phyloP scores from a whole-genome alignment of 2,797 vertebrate species.

The Melanotaenia nigrans region DNA sequence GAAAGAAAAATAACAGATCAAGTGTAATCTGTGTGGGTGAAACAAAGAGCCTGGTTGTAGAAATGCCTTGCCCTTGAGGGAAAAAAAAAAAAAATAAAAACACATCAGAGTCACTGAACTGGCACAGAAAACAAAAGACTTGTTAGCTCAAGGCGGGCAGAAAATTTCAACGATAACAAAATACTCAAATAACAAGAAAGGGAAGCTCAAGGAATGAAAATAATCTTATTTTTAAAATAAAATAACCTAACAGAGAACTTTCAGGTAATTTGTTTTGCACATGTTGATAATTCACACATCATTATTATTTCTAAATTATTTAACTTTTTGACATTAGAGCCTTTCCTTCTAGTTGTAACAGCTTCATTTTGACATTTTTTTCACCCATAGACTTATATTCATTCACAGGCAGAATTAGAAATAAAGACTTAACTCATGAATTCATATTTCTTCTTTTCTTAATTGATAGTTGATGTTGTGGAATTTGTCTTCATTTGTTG shows the following conservation, averaged over 20 bases:
- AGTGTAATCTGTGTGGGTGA: constrained; percentile 39
- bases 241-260: constrained; percentile 2
- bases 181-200: constrained; percentile 45
- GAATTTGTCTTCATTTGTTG: neutral
- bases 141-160: constrained; percentile 32
- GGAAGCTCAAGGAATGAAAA: constrained; percentile 17
- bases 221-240: constrained; percentile 3
- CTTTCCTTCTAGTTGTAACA: neutral
- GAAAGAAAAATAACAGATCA: constrained; percentile 3
- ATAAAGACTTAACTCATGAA: neutral
- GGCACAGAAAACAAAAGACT: constrained; percentile 46
- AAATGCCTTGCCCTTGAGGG: constrained; percentile 15
- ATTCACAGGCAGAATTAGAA: neutral
- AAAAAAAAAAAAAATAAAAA: neutral
- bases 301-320: neutral
- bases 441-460: neutral
- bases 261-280: neutral
- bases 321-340: constrained; percentile 3
- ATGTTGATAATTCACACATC: neutral
- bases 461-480: neutral
- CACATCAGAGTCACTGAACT: constrained; percentile 47
- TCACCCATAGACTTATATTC: neutral
- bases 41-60: constrained; percentile 36
- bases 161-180: constrained; percentile 50
- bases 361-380: neutral